Conservation (phyloP, 2,888 invertebrate species). For the Halictus ligatus region DNA sequence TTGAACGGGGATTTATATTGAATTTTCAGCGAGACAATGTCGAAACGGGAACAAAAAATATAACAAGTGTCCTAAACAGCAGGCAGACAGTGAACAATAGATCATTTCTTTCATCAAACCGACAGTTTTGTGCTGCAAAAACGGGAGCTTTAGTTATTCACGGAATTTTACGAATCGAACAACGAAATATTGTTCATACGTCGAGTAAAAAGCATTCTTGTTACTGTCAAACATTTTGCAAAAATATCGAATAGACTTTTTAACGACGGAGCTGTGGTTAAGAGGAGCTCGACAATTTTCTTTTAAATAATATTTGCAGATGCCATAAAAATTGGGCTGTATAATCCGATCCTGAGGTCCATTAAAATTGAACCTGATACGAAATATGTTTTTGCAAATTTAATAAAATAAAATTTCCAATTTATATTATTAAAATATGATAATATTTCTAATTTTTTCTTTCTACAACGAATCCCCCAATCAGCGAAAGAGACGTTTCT, state of each 20-base stretch:
- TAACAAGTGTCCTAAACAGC: not conserved
- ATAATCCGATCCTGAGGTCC: too few relatives aligned
- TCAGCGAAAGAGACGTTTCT: too few relatives aligned
- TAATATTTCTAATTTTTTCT: too few relatives aligned
- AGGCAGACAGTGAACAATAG: not conserved
- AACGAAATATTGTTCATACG: not conserved
- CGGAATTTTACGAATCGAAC: not conserved
- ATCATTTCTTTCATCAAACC: not conserved
- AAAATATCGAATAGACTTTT: not conserved
- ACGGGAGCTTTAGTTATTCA: not conserved
- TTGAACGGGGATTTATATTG: not conserved
- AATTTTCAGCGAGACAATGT: not conserved
- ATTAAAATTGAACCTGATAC: too few relatives aligned
- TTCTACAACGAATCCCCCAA: too few relatives aligned
- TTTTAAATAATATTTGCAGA: too few relatives aligned
- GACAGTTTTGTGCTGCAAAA: not conserved
- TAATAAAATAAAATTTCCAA: too few relatives aligned
- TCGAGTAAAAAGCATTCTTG: not conserved
- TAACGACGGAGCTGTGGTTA: not conserved
- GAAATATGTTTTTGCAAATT: too few relatives aligned
- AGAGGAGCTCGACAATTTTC: not conserved
- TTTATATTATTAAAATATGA: too few relatives aligned
- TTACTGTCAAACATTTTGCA: not conserved
- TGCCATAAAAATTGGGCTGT: too few relatives aligned
- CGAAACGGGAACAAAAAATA: not conserved